Evolutionary conservation across 1,140 invertebrate genomes (phyloP).

Genomic region (Dinoponera quadriceps): DNA sequence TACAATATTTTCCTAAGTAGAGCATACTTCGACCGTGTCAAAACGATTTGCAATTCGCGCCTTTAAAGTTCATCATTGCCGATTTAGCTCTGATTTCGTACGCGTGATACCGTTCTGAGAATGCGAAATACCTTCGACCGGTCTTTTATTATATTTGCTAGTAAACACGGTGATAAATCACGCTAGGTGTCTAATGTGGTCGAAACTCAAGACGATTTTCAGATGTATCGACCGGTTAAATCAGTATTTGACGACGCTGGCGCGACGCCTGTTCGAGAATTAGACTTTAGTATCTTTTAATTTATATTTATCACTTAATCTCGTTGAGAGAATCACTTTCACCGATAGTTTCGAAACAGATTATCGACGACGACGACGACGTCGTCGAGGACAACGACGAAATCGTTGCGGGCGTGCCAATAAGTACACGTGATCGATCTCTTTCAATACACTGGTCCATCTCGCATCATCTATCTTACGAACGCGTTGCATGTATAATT

Average conservation of each 20-base stretch:
- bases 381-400: not conserved
- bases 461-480: conserved; percentile 23
- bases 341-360: conserved; percentile 43
- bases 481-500: conserved; percentile 20
- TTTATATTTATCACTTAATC: conserved; percentile 21
- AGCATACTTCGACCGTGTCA: not conserved
- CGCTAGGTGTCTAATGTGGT: not conserved
- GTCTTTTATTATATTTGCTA: too few species aligned
- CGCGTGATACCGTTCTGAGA: not conserved
- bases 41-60: not conserved
- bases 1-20: conserved; percentile 1
- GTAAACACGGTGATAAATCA: too few species aligned
- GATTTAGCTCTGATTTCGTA: not conserved
- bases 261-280: not conserved
- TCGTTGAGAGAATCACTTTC: conserved; percentile 44
- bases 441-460: conserved; percentile 25
- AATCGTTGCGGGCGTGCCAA: not conserved
- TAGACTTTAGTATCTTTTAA: conserved; percentile 21
- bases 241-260: not conserved
- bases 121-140: too few species aligned
- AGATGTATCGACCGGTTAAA: not conserved
- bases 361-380: not conserved
- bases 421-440: conserved; percentile 22
- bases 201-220: too few species aligned
- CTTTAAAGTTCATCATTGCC: not conserved